Conservation (phyloP, 2,797 vertebrate species). For the Epinephelus malabaricus region DNA sequence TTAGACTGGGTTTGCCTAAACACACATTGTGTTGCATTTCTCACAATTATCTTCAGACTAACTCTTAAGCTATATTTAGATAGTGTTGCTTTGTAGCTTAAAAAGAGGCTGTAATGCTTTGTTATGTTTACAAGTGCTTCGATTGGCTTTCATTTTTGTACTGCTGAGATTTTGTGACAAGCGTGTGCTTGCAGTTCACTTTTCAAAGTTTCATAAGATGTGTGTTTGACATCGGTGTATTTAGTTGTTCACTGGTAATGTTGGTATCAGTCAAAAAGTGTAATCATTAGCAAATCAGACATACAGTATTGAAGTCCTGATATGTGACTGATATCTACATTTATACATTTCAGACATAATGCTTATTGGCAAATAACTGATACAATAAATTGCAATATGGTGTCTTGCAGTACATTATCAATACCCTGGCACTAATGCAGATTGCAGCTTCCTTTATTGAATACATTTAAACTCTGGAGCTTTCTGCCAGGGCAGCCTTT, state of each 20-base stretch:
- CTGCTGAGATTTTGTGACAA: conserved; percentile 7
- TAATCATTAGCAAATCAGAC: conserved; percentile 1
- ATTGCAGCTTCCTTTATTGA: conserved; percentile 17
- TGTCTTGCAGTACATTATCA: neutral
- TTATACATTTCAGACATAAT: neutral
- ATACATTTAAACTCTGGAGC: conserved; percentile 21
- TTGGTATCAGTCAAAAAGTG: conserved; percentile 11
- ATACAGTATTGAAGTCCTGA: neutral
- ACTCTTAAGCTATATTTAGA: conserved; percentile 13
- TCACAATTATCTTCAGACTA: conserved; percentile 8
- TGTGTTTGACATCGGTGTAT: conserved; percentile 4
- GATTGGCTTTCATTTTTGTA: neutral
- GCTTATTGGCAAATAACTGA: neutral
- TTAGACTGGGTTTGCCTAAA: neutral
- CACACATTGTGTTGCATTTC: neutral
- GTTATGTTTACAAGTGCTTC: neutral
- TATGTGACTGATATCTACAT: neutral
- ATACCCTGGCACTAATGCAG: conserved; percentile 22
- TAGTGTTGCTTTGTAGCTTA: conserved; percentile 28
- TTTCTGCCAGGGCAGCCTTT: conserved; percentile 38
- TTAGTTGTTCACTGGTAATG: conserved; percentile 27
- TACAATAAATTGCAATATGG: neutral
- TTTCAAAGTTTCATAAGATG: neutral
- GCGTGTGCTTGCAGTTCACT: neutral
- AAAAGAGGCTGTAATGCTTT: conserved; percentile 5